Base-by-base conservation (phyloP, 2,888 invertebrate genomes). In the Pristionchus japonicus region DNA sequence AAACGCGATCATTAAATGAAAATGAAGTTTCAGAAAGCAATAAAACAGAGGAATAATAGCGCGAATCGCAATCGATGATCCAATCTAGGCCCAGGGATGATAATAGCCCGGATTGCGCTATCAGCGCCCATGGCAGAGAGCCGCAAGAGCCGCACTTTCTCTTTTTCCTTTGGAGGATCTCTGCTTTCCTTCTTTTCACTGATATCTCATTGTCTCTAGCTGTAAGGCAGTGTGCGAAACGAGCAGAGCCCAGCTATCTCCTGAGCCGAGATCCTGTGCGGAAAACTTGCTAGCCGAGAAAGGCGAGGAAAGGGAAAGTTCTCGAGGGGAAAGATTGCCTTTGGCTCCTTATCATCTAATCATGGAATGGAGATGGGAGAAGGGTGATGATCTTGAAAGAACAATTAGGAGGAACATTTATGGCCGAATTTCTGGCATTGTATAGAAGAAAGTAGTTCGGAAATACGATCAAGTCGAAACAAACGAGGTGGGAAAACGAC, bases 71-170 rank as follows among this genome's bases (percentile, higher is more conserved):
- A 67, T 34, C 27, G 70, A 70, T 70, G 70, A 70, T 70, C 70
- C 70, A 70, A 70, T 70, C 70, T 37, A 2, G 34, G 37, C 2
- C n/a, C 70, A 37, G 43, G 34, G 34, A 34, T 20, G 77, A 77
- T 43, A 77, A 77, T 43, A 43, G 27, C 77, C 77, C 43, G 77
- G 77, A 77, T 77, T 77, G 77, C 77, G 77, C 77, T 77, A 47
- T 77, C 77, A 23, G 13, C n/a, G 37, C 77, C 77, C 43, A 77
- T 43, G 77, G 77, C 77, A 77, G 43, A 74, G 11, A 1, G 7
- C 9, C n/a, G 27, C n/a, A n/a, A n/a, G n/a, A n/a, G n/a, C n/a
- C n/a, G n/a, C n/a, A n/a, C n/a, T n/a, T n/a, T n/a, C n/a, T n/a
- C 27, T 27, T 70, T 70, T 37, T 37, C 37, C 70, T 20, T 67